These are phyloP conservation scores for Drosophila borealis DNA, from an alignment of 2,888 invertebrate species.

Conservation along the genomic window DNA sequence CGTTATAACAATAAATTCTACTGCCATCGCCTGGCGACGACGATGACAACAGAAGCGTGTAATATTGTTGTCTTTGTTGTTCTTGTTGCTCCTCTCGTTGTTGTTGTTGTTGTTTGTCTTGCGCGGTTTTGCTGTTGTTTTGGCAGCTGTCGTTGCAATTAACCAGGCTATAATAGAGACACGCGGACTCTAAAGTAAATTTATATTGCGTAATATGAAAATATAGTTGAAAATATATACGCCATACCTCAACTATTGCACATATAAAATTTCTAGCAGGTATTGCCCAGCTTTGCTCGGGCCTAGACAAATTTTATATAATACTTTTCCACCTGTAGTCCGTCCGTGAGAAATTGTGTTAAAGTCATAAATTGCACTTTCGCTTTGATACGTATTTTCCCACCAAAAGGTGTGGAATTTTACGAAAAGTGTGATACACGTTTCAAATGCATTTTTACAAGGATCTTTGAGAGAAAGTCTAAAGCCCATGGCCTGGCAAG, in stretches of 20 bases:
- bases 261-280: no score
- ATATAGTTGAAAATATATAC: conserved; percentile 11
- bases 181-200: conserved; percentile 66
- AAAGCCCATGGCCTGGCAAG: no score
- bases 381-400: no score
- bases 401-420: no score
- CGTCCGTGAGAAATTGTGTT: no score
- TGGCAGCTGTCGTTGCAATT: conserved; percentile 78
- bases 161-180: conserved; percentile 74
- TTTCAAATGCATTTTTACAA: no score
- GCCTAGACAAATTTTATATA: background rate
- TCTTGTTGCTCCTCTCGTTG: conserved; percentile 17
- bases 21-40: conserved; percentile 51
- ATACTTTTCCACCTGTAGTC: background rate
- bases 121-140: conserved; percentile 70
- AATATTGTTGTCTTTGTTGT: conserved; percentile 45
- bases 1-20: conserved; percentile 76
- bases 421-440: no score
- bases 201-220: conserved; percentile 28
- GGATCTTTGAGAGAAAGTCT: no score
- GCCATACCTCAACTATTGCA: conserved; percentile 7
- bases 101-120: conserved; percentile 56
- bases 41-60: conserved; percentile 63
- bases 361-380: no score
- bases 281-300: no score